phyloP scores from a whole-genome alignment of 2,797 vertebrate genomes.

The Catostomus latipinnis region DNA sequence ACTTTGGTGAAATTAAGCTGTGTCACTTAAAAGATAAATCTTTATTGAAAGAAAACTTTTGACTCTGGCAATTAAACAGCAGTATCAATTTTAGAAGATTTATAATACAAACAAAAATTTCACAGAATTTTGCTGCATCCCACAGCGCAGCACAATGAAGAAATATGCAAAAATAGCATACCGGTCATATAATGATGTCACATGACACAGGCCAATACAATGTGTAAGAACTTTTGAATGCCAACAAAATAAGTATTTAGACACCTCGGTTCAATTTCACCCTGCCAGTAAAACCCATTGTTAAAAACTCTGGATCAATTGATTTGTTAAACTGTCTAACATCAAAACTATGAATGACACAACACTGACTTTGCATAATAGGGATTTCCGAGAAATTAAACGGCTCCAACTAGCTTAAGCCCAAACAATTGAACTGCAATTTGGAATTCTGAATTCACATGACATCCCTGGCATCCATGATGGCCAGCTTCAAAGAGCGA shows the following conservation, averaged over 20 bases:
- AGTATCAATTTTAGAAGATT: too few relatives aligned
- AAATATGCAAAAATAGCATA: too few relatives aligned
- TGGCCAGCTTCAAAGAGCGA: slow-evolving; percentile 70
- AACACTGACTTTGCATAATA: slow-evolving; percentile 53
- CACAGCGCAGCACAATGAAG: too few relatives aligned
- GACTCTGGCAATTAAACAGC: too few relatives aligned
- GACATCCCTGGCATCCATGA: slow-evolving; percentile 62
- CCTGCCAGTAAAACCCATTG: background rate
- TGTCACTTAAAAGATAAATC: too few relatives aligned
- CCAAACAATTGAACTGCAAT: slow-evolving; percentile 61
- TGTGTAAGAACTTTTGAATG: background rate
- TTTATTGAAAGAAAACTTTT: too few relatives aligned
- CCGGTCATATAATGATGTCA: too few relatives aligned
- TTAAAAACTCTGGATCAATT: slow-evolving; percentile 32
- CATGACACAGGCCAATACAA: background rate
- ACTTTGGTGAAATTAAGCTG: too few relatives aligned
- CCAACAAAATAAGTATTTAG: background rate
- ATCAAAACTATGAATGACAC: slow-evolving; percentile 48
- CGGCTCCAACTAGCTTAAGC: slow-evolving; percentile 60
- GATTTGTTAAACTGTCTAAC: slow-evolving; percentile 29
- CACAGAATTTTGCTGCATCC: too few relatives aligned
- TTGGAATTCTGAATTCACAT: slow-evolving; percentile 64
- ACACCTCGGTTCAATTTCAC: slow-evolving; percentile 40
- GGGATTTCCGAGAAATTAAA: slow-evolving; percentile 52
- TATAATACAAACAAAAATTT: too few relatives aligned